A percentile compares a stretch with the other conserved stretches of the same genome.
Conservation (phyloP, 2,888 invertebrate species). For the Chironomus riparius region DNA sequence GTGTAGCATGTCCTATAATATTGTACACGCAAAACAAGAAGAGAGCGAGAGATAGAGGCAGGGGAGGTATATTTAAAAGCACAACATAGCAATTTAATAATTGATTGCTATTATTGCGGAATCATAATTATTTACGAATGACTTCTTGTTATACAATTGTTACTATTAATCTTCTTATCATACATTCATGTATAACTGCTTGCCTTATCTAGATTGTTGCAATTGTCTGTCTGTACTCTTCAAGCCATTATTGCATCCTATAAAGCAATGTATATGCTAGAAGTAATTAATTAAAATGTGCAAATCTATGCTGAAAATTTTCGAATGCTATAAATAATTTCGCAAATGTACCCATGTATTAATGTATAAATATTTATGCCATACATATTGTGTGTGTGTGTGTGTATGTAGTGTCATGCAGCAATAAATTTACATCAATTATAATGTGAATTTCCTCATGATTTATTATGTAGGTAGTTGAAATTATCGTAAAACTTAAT, state of each 20-base stretch:
- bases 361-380: neutral
- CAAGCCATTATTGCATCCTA: neutral
- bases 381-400: neutral
- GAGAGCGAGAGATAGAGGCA: no score
- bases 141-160: neutral
- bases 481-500: neutral
- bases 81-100: neutral
- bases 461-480: neutral
- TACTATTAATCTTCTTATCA: neutral
- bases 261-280: neutral
- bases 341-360: neutral
- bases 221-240: no score
- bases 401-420: neutral
- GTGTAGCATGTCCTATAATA: no score
- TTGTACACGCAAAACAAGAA: no score
- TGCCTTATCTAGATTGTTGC: neutral
- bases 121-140: neutral
- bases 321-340: neutral
- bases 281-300: neutral
- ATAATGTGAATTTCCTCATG: neutral
- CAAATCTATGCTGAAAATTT: neutral
- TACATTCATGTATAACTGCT: neutral
- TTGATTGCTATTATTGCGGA: neutral
- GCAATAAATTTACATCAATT: neutral
- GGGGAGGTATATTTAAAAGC: neutral